Conservation (phyloP, 2,797 vertebrate species). For the Urocyon cinereoargenteus region DNA sequence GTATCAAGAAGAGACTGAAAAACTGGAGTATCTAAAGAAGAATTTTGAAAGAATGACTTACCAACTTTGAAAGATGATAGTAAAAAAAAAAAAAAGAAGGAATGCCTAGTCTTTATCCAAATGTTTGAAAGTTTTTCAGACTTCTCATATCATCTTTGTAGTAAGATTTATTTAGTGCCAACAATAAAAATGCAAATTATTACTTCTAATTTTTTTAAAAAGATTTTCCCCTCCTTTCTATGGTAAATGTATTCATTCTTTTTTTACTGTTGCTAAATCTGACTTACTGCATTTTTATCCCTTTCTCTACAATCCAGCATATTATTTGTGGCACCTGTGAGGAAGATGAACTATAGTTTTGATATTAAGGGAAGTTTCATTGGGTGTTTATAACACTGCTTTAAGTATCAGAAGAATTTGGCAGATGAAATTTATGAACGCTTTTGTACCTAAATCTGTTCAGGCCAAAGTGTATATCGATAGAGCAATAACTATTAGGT, state of each 20-base stretch:
- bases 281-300: background rate
- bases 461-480: background rate
- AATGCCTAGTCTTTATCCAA: slow-evolving; percentile 18
- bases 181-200: background rate
- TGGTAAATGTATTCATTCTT: background rate
- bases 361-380: background rate
- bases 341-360: background rate
- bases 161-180: slow-evolving; percentile 3
- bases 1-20: background rate
- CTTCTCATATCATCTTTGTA: slow-evolving; percentile 34
- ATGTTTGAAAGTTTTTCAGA: slow-evolving; percentile 45
- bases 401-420: slow-evolving; percentile 15
- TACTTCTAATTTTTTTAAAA: background rate
- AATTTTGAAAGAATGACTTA: slow-evolving; percentile 26
- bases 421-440: background rate
- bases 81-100: background rate
- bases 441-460: slow-evolving; percentile 23
- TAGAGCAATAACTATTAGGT: background rate
- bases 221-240: background rate
- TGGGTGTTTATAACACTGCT: background rate
- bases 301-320: slow-evolving; percentile 14
- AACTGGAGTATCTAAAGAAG: background rate
- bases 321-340: slow-evolving; percentile 23
- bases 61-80: slow-evolving; percentile 16
- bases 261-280: background rate